Evolutionary conservation across 2,888 invertebrate genomes (phyloP).

Genomic region (Watsonalla cultraria): DNA sequence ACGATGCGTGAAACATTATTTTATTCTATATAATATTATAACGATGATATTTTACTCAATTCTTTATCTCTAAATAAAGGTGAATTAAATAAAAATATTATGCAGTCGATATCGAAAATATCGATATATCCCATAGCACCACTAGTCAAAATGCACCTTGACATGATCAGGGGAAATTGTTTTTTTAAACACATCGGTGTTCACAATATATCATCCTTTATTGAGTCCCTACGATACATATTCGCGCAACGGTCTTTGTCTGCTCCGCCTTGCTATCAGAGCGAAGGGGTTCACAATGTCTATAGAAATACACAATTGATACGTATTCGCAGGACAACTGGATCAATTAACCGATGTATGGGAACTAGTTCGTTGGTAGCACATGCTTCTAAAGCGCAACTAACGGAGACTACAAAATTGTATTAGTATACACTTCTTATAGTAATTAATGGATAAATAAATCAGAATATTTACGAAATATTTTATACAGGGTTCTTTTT

Average conservation of each 20-base stretch:
- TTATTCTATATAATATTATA: too few species aligned
- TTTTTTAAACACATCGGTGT: conserved; percentile 71
- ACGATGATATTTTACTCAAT: too few species aligned
- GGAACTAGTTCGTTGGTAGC: conserved; percentile 1
- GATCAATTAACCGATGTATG: conserved; percentile 1
- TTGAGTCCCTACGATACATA: conserved; percentile 68
- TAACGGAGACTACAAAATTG: too few species aligned
- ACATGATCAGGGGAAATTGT: conserved; percentile 69
- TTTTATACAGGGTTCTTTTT: too few species aligned
- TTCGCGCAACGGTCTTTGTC: conserved; percentile 68
- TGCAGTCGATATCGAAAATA: conserved; percentile 4
- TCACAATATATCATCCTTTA: conserved; percentile 76
- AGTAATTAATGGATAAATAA: too few species aligned
- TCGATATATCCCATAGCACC: conserved; percentile 28
- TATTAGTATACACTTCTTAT: too few species aligned
- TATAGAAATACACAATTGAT: conserved; percentile 36
- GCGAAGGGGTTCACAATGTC: conserved; percentile 47
- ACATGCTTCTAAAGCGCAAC: conserved; percentile 13
- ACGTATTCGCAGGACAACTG: conserved; percentile 19
- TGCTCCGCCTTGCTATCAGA: conserved; percentile 39
- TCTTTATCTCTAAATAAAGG: too few species aligned
- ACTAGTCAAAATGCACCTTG: conserved; percentile 70
- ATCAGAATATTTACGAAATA: conserved; percentile 30
- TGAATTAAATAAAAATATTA: too few species aligned
- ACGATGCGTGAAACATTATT: too few species aligned